A percentile compares a stretch with the other conserved stretches of the same genome.
These are phyloP conservation scores for Drosophila funebris DNA, from an alignment of 1,140 invertebrate genomes.

Conservation along the genomic window DNA sequence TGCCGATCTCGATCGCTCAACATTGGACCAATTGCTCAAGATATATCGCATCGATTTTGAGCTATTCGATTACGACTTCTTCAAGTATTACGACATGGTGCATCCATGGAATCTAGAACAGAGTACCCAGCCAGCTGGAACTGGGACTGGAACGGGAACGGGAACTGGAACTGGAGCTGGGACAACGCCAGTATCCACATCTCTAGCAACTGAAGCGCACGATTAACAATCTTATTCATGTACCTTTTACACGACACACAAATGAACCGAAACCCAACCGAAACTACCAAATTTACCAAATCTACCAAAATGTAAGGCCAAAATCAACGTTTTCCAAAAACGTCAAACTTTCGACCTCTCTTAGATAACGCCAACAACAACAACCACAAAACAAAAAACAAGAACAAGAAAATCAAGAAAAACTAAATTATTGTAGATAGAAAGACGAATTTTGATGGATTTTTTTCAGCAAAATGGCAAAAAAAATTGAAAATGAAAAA, in stretches of 20 bases:
- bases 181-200: slow-evolving; percentile 11
- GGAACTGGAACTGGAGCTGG: too few relatives aligned
- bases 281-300: slow-evolving; percentile 70
- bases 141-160: background rate
- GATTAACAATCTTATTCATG: slow-evolving; percentile 73
- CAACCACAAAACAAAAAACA: slow-evolving; percentile 1
- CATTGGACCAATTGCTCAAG: slow-evolving; percentile 87
- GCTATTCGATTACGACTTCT: slow-evolving; percentile 87
- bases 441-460: slow-evolving; percentile 70
- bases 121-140: slow-evolving; percentile 31
- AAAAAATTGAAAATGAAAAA: slow-evolving; percentile 1
- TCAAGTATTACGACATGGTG: slow-evolving; percentile 85
- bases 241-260: slow-evolving; percentile 63
- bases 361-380: slow-evolving; percentile 58
- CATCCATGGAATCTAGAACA: slow-evolving; percentile 62
- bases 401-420: background rate
- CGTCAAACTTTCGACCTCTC: slow-evolving; percentile 70
- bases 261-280: slow-evolving; percentile 22
- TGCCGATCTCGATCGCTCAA: slow-evolving; percentile 85
- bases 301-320: slow-evolving; percentile 60
- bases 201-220: slow-evolving; percentile 10
- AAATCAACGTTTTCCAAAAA: slow-evolving; percentile 80
- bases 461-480: slow-evolving; percentile 54
- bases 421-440: slow-evolving; percentile 54
- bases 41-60: slow-evolving; percentile 91